Percentiles rank a stretch among this genome's conserved stretches.
Evolutionary conservation across 2,888 invertebrate species (phyloP).

Genomic region (Dasysyrphus albostriatus): DNA sequence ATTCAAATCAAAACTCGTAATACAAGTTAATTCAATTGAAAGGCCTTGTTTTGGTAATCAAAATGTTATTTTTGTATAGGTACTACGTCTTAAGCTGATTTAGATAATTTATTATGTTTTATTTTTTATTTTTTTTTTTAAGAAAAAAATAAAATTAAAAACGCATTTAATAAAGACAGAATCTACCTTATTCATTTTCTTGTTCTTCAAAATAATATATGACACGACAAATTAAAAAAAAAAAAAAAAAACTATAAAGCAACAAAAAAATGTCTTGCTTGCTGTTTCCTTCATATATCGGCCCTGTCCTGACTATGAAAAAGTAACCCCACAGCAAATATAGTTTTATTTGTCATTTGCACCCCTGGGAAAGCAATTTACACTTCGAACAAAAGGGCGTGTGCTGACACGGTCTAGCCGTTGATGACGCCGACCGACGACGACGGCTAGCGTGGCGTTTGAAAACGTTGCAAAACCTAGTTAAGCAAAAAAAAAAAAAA

Average conservation of each 20-base stretch:
- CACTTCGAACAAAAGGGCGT: slow-evolving; percentile 68
- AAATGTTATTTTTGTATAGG: background rate
- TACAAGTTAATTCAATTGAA: background rate
- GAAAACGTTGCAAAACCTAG: slow-evolving; percentile 32
- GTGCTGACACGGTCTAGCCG: slow-evolving; percentile 59
- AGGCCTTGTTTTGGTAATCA: background rate
- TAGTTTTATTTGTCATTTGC: slow-evolving; percentile 58
- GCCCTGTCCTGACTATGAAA: background rate
- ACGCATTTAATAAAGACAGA: too few relatives aligned
- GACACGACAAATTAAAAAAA: background rate
- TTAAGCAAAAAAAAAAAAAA: slow-evolving; percentile 24
- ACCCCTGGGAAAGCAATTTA: slow-evolving; percentile 70
- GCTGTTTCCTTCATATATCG: background rate
- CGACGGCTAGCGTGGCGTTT: background rate
- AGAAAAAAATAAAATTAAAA: too few relatives aligned
- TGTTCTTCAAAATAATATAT: background rate
- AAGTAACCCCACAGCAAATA: slow-evolving; percentile 29
- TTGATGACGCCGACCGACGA: slow-evolving; percentile 14
- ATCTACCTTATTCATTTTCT: too few relatives aligned
- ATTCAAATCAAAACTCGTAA: background rate
- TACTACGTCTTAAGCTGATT: too few relatives aligned
- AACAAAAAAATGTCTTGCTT: background rate
- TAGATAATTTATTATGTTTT: background rate
- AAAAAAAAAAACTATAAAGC: background rate
- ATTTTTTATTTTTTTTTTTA: background rate